Conservation (phyloP, 2,888 invertebrate species). For the Dinocampus coccinellae region DNA sequence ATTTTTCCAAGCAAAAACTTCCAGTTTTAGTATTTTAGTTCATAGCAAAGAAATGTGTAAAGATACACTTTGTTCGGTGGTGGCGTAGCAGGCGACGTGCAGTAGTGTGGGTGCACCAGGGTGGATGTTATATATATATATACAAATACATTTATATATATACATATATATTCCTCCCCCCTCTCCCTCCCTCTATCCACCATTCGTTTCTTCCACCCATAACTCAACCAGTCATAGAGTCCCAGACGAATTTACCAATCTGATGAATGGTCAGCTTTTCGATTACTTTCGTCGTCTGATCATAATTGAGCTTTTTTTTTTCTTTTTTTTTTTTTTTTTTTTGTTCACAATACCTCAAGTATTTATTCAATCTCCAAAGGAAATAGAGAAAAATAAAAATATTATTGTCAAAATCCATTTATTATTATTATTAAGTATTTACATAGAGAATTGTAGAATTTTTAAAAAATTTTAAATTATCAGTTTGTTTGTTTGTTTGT, state of each 20-base stretch:
- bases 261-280: constrained; percentile 29
- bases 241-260: constrained; percentile 31
- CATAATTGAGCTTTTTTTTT: constrained; percentile 30
- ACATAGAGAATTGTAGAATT: no score
- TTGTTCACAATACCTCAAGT: background rate
- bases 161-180: background rate
- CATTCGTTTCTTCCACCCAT: constrained; percentile 10
- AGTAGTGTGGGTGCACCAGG: constrained; percentile 22
- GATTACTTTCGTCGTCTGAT: constrained; percentile 24
- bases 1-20: constrained; percentile 25
- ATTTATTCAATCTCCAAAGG: background rate
- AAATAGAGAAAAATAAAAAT: background rate
- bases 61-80: constrained; percentile 32
- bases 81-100: background rate
- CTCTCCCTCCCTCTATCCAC: constrained; percentile 24
- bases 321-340: constrained; percentile 7
- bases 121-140: constrained; percentile 27
- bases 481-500: no score
- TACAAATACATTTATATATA: background rate
- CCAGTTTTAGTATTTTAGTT: constrained; percentile 27
- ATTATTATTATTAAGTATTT: no score
- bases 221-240: constrained; percentile 36
- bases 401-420: background rate
- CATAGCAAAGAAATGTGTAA: constrained; percentile 26
- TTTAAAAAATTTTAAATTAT: no score